Conservation (phyloP, 2,113 vertebrate species). For the Gobius niger region DNA sequence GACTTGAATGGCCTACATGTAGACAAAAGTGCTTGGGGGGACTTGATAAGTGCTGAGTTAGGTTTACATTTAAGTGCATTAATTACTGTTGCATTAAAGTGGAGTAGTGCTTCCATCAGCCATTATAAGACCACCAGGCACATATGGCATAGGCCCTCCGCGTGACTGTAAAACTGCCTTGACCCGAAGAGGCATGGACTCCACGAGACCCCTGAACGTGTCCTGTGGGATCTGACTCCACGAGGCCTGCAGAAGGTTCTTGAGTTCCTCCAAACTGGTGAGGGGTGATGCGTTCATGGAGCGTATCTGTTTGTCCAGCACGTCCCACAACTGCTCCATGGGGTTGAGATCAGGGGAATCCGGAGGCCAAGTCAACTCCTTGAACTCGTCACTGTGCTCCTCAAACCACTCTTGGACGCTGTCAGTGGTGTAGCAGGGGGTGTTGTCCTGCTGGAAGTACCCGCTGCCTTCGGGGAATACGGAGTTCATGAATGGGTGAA, state of each 20-base stretch:
- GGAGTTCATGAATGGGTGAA: slow-evolving; percentile 4
- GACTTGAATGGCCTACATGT: background rate
- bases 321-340: background rate
- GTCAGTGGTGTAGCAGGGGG: background rate
- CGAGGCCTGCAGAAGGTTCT: background rate
- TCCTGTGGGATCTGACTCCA: slow-evolving; percentile 4
- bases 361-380: background rate
- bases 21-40: background rate
- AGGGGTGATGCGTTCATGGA: background rate
- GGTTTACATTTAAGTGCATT: background rate
- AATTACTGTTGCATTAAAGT: background rate
- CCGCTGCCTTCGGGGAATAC: background rate
- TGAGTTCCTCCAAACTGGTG: slow-evolving; percentile 7
- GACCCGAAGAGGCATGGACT: slow-evolving; percentile 4
- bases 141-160: background rate
- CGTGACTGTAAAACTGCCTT: background rate
- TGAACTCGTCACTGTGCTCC: slow-evolving; percentile 3
- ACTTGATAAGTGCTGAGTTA: background rate
- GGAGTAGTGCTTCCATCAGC: slow-evolving; percentile 1
- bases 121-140: background rate
- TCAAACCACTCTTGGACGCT: slow-evolving; percentile 5
- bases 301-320: slow-evolving; percentile 9
- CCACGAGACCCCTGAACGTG: slow-evolving; percentile 8
- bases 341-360: slow-evolving; percentile 6
- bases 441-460: slow-evolving; percentile 4